Percentiles rank a stretch among this genome's conserved stretches.
These are phyloP conservation scores for Carapus acus DNA, from an alignment of 2,797 vertebrate species.

Conservation along the genomic window DNA sequence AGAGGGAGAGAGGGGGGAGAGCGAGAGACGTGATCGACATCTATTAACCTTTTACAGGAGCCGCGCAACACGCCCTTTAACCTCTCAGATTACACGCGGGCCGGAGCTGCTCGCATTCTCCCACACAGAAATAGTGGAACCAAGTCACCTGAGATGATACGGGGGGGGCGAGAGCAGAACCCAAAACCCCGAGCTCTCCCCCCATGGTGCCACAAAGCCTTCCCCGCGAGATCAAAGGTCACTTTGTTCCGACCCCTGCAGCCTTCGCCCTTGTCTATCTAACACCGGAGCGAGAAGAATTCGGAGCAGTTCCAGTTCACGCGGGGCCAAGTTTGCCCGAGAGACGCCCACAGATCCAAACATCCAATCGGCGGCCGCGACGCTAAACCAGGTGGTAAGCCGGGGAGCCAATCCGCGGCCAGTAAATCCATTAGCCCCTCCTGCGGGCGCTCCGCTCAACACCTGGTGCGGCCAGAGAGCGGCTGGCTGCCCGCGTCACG, in stretches of 20 bases:
- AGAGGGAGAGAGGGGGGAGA: constrained; percentile 11
- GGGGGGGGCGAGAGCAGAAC: no score
- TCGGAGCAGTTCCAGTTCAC: constrained; percentile 39
- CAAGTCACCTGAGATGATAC: constrained; percentile 18
- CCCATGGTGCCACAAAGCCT: constrained; percentile 21
- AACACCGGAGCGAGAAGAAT: constrained; percentile 35
- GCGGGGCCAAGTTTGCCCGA: constrained; percentile 43
- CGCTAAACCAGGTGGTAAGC: constrained; percentile 61
- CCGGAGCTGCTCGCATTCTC: background rate
- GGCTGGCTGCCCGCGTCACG: constrained; percentile 63
- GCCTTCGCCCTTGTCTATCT: constrained; percentile 33
- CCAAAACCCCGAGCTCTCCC: constrained; percentile 16
- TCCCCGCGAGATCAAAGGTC: constrained; percentile 44
- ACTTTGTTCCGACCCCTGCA: constrained; percentile 38
- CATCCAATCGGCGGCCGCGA: constrained; percentile 60
- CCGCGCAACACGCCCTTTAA: constrained; percentile 21
- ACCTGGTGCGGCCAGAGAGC: constrained; percentile 58
- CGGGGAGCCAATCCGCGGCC: constrained; percentile 56
- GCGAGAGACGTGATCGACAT: constrained; percentile 35
- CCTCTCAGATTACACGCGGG: constrained; percentile 13
- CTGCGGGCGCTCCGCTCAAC: constrained; percentile 60
- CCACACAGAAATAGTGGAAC: constrained; percentile 14
- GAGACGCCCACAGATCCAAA: constrained; percentile 49
- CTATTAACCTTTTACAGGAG: constrained; percentile 58
- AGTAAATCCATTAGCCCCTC: constrained; percentile 53